Evolutionary conservation across 2,888 invertebrate genomes (phyloP).

Genomic region (Drosophila pseudotalamancana): DNA sequence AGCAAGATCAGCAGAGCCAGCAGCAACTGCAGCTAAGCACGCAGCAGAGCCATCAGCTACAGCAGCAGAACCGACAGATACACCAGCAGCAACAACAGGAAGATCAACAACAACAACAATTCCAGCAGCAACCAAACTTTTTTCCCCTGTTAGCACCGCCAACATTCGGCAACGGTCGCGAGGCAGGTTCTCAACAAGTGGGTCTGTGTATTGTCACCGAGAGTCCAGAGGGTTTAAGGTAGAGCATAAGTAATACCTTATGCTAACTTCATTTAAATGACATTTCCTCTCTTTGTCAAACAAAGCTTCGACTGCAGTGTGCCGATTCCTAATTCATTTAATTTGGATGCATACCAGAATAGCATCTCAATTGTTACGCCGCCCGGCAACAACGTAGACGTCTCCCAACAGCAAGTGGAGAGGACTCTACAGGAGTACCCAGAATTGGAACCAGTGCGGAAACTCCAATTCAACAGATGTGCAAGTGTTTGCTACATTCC

Average conservation of each 20-base stretch:
- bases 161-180: neutral
- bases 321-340: constrained; percentile 50
- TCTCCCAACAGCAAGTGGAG: neutral
- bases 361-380: neutral
- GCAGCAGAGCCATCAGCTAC: neutral
- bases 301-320: constrained; percentile 56
- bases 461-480: neutral
- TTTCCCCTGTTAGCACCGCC: constrained; percentile 20
- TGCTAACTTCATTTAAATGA: neutral
- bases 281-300: neutral
- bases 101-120: neutral
- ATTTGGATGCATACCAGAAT: constrained; percentile 33
- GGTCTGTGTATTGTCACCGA: constrained; percentile 64
- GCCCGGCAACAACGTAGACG: neutral
- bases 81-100: neutral
- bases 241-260: neutral
- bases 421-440: neutral
- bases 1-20: constrained; percentile 1
- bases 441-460: neutral
- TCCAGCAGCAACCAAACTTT: neutral
- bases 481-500: neutral
- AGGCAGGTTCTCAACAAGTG: constrained; percentile 20
- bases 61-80: neutral
- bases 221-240: constrained; percentile 57
- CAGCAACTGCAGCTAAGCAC: neutral